Conservation (phyloP, 2,797 vertebrate genomes). For the Acanthopagrus latus region DNA sequence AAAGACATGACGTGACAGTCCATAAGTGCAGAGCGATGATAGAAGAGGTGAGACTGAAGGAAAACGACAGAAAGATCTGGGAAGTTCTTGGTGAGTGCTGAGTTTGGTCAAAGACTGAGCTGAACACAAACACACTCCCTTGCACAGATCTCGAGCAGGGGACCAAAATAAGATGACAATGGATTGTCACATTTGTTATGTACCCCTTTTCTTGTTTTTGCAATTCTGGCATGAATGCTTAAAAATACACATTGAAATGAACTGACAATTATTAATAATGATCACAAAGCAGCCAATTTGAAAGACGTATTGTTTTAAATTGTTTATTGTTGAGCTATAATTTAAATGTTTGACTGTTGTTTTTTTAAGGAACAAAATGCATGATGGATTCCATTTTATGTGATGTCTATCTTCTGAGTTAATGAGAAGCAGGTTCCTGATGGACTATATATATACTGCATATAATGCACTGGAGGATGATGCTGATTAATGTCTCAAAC, state of each 20-base stretch:
- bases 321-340: not conserved
- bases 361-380: not conserved
- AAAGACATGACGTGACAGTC: no score
- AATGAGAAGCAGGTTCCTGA: not conserved
- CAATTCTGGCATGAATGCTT: not conserved
- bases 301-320: not conserved
- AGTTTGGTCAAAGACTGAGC: no score
- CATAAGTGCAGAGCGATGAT: no score
- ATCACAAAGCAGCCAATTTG: not conserved
- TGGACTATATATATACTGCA: not conserved
- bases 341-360: not conserved
- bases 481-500: slow-evolving; percentile 10
- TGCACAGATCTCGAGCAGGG: not conserved
- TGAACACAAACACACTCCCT: not conserved
- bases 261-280: not conserved
- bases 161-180: not conserved
- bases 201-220: not conserved
- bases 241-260: not conserved
- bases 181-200: not conserved
- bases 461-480: not conserved
- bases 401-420: not conserved
- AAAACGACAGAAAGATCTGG: no score
- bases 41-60: no score
- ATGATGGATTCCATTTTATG: not conserved
- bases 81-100: no score